phyloP scores from a whole-genome alignment of 2,888 invertebrate species.

The Ichneumon xanthorius region DNA sequence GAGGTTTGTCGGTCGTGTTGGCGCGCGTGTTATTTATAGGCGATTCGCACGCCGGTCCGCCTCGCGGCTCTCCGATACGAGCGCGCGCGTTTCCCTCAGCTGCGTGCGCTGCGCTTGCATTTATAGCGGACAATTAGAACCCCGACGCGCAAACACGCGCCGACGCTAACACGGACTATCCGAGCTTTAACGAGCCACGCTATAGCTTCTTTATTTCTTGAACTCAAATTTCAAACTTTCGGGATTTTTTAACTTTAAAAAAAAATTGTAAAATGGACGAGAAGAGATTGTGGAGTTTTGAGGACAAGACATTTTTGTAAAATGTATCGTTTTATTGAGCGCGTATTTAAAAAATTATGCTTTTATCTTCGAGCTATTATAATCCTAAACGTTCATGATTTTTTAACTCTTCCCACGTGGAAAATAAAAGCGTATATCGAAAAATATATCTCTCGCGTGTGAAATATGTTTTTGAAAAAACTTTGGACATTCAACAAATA shows the following conservation, averaged over 20 bases:
- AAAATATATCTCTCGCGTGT: too few species aligned
- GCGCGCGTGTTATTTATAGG: slow-evolving; percentile 77
- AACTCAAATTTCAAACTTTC: not conserved
- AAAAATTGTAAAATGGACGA: too few species aligned
- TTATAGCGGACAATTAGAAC: slow-evolving; percentile 66
- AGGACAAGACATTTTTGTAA: too few species aligned
- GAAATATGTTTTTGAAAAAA: too few species aligned
- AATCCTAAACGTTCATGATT: too few species aligned
- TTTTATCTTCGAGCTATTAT: too few species aligned
- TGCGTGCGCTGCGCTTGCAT: slow-evolving; percentile 36
- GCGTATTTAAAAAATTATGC: too few species aligned
- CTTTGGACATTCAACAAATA: too few species aligned
- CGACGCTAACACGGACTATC: slow-evolving; percentile 38
- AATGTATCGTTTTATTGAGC: too few species aligned
- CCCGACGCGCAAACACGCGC: slow-evolving; percentile 66
- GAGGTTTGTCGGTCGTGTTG: slow-evolving; percentile 68
- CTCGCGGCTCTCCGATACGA: slow-evolving; percentile 60
- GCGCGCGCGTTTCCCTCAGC: slow-evolving; percentile 30
- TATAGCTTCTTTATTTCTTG: slow-evolving; percentile 19
- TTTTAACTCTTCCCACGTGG: too few species aligned
- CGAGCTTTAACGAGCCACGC: slow-evolving; percentile 67
- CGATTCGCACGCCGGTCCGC: slow-evolving; percentile 76
- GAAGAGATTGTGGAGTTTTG: too few species aligned
- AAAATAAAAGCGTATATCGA: too few species aligned
- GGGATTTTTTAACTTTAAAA: not conserved